Percentiles rank a stretch among this genome's conserved stretches.
Evolutionary conservation across 1,140 invertebrate genomes (phyloP).

Genomic region (Octopus sinensis): DNA sequence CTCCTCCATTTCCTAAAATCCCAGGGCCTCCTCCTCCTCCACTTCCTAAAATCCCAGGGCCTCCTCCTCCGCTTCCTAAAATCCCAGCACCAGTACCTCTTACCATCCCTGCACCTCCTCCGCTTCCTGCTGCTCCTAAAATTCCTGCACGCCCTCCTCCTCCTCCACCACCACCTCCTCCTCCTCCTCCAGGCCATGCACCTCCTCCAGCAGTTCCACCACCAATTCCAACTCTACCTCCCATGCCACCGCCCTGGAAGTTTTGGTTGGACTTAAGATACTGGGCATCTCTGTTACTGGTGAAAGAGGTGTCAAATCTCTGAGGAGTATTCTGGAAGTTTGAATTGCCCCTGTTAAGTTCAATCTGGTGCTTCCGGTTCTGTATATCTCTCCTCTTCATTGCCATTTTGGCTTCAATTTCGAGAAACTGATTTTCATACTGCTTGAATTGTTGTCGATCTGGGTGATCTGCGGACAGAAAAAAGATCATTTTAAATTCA

Average conservation of each 20-base stretch:
- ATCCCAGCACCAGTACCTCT: conserved; percentile 7
- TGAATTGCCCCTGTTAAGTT: too few species aligned
- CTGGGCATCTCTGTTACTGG: not conserved
- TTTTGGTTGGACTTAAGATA: not conserved
- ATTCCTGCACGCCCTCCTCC: not conserved
- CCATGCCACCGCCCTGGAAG: not conserved
- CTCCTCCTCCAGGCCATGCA: not conserved
- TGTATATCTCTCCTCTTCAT: conserved; percentile 35
- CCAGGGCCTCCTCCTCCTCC: not conserved
- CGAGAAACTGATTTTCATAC: conserved; percentile 56
- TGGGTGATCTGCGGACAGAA: conserved; percentile 52
- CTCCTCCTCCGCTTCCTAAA: conserved; percentile 16
- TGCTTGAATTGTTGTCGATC: conserved; percentile 56
- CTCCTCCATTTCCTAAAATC: conserved; percentile 4
- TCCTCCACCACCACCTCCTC: not conserved
- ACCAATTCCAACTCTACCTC: conserved; percentile 8
- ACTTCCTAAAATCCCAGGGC: not conserved
- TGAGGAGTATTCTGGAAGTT: too few species aligned
- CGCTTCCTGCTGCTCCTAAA: conserved; percentile 14
- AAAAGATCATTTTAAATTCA: not conserved
- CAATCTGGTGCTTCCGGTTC: conserved; percentile 29
- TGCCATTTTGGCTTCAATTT: conserved; percentile 55
- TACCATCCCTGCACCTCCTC: conserved; percentile 14
- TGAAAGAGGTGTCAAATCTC: too few species aligned
- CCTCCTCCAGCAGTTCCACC: conserved; percentile 8